Evolutionary conservation across 2,888 invertebrate genomes (phyloP).

Genomic region (Stenoptilia bipunctidactyla): DNA sequence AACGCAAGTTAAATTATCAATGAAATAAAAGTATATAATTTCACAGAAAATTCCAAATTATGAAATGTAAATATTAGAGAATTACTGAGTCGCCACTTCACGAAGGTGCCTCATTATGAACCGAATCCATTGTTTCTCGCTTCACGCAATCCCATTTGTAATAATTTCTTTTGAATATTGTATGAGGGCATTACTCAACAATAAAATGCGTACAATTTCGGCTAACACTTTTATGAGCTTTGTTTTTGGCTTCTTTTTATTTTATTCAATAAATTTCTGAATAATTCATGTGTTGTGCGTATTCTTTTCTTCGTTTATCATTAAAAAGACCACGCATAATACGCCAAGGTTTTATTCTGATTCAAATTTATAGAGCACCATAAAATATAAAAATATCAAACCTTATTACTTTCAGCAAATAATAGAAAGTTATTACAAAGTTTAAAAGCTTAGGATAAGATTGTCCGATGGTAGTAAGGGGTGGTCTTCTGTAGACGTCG

Average conservation of each 20-base stretch:
- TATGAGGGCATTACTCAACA: conserved; percentile 25
- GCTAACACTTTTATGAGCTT: conserved; percentile 1
- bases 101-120: conserved; percentile 22
- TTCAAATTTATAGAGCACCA: too few species aligned
- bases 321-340: too few species aligned
- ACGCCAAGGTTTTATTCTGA: too few species aligned
- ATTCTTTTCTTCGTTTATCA: neutral
- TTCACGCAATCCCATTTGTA: conserved; percentile 30
- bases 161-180: conserved; percentile 35
- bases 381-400: too few species aligned
- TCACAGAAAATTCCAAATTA: too few species aligned
- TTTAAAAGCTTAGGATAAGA: neutral
- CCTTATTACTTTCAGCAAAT: too few species aligned
- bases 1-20: too few species aligned
- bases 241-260: neutral
- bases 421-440: neutral
- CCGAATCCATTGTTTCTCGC: conserved; percentile 40
- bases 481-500: conserved; percentile 21
- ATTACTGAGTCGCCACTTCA: too few species aligned
- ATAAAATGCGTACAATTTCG: conserved; percentile 23
- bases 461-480: neutral
- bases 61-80: too few species aligned
- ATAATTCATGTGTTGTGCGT: neutral
- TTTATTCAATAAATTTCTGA: conserved; percentile 1
- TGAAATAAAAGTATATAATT: too few species aligned